Base-by-base conservation (phyloP, 1,140 invertebrate species). In the Drosophila quadrilineata region DNA sequence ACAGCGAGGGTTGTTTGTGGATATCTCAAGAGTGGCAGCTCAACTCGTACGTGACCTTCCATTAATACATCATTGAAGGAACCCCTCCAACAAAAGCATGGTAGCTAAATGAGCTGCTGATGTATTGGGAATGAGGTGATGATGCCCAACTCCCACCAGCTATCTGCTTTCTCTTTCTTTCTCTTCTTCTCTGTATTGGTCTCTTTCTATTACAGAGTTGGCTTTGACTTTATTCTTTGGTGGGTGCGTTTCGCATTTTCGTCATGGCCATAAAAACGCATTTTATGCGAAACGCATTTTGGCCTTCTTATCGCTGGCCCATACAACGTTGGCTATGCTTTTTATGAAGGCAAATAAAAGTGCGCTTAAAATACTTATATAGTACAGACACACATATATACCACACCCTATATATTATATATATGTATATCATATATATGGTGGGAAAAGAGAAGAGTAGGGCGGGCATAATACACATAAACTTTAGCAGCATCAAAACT, bases 261-360 rank as follows among this genome's bases (percentile, higher is more conserved):
- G 77, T 84, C 75, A 79, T 65, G 75, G 79, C 67, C 77, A 84
- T 84, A 84, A 82, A 82, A 82, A 82, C 76, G 76, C 77, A 82
- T 76, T 82, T 85, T 85, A 85, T 85, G 79, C 73, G 79, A 85
- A 84, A 84, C 77, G 77, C 77, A 82, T 84, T 82, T 84, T 69
- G 72, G 65, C 74, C 75, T 67, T 80, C 75, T 76, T 64, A 65
- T 38, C 65, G 65, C 36, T 64, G 59, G 49, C 43, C 58, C 58
- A 63, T 63, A 68, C 59, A 80, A 64, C 69, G 71, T 79, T n/a
- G 49, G 45, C 50, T 38, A 35, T 28, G 28, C 53, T 85, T 85
- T 85, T 85, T 85, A 76, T 72, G 75, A 71, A 85, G 72, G 73
- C 76, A 85, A 85, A 85, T 85, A 85, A 85, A 85, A 85, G 69